Base-by-base conservation (phyloP, 1,140 invertebrate genomes). In the Hyles vespertilio region DNA sequence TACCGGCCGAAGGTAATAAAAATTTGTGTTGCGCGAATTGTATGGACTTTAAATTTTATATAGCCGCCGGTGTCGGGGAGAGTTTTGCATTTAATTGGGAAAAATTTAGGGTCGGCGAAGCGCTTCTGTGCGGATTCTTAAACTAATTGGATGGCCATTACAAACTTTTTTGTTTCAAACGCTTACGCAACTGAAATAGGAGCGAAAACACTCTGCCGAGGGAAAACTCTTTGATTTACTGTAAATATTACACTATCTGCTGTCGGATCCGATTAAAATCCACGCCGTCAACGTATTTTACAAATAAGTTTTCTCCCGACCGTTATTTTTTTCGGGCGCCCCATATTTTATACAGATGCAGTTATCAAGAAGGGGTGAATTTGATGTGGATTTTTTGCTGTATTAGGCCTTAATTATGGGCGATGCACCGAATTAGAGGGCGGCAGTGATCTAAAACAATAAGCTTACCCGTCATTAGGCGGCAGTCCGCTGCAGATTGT, bases 21-120 rank as follows among this genome's bases (percentile, higher is more conserved):
- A 89, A 87, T 87, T 89, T 86, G 86, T 86, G 86, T 89, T 79
- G 77, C 86, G 84, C 84, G 82, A 89, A 89, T 89, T 89, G 79
- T 86, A 78, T 81, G 77, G 79, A 89, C 80, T 87, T 83, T 77
- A 86, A 87, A 87, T 84, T 89, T 84, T 87, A 86, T 87, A 85
- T 84, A 79, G 74, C 72, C 77, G 69, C 65, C 73, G 72, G 72
- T 75, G 73, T 70, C 61, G 71, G 70, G 69, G 54, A 72, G 74
- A 87, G 80, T 84, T 88, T 87, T 84, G 76, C 84, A 86, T 89
- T 89, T 89, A 86, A 89, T 89, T 87, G 81, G 70, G 76, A 88
- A 89, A 85, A 89, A 83, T 85, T 85, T 83, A 79, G 82, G 83
- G 81, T 72, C 82, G 77, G 68, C 74, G 78, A 78, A 81, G 75